Percentiles rank a stretch among this genome's conserved stretches.
Conservation (phyloP, 2,888 invertebrate species). For the Dasypogon diadema region DNA sequence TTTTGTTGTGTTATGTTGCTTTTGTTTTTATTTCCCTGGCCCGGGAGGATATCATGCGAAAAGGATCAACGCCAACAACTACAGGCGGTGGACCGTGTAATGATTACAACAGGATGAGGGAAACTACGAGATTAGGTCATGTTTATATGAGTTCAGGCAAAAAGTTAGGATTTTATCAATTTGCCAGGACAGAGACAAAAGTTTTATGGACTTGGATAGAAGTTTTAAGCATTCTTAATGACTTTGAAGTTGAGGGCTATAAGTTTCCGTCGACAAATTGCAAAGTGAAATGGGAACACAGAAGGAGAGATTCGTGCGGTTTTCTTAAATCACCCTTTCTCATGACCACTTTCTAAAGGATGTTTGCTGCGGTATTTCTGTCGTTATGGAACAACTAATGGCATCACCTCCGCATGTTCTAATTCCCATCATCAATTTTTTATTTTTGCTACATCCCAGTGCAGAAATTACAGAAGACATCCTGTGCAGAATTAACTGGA, state of each 20-base stretch:
- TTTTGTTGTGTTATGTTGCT: constrained; percentile 35
- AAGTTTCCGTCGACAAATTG: not conserved
- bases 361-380: constrained; percentile 31
- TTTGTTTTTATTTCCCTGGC: constrained; percentile 38
- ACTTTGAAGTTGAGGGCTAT: not conserved
- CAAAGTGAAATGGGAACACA: not conserved
- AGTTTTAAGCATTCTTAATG: not conserved
- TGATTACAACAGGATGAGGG: not conserved
- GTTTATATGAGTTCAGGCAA: constrained; percentile 23
- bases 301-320: not conserved
- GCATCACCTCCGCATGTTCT: constrained; percentile 48
- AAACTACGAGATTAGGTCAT: constrained; percentile 15
- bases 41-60: constrained; percentile 29
- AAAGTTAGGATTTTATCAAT: constrained; percentile 24
- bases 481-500: not conserved
- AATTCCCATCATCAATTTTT: constrained; percentile 54
- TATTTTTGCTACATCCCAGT: constrained; percentile 28
- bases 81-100: constrained; percentile 8
- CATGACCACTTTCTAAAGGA: constrained; percentile 15
- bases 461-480: not conserved
- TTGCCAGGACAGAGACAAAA: not conserved
- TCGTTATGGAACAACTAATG: constrained; percentile 27
- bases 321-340: constrained; percentile 18
- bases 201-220: not conserved
- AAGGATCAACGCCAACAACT: constrained; percentile 44